Evolutionary conservation across 2,797 vertebrate genomes (phyloP).

Genomic region (Callimico goeldii): DNA sequence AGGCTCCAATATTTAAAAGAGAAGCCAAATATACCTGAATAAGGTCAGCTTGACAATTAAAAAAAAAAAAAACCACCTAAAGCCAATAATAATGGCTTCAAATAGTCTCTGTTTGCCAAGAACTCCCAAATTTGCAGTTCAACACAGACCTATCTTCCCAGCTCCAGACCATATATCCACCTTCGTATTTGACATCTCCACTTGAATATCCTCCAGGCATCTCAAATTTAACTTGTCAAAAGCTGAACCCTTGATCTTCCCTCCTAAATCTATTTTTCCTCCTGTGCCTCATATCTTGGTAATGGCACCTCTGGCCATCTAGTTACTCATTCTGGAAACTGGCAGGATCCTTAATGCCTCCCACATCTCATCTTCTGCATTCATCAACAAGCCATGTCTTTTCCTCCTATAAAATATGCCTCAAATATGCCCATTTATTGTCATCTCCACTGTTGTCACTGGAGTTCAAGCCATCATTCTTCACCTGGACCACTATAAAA

Average conservation of each 20-base stretch:
- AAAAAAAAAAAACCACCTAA: not conserved
- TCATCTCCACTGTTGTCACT: not conserved
- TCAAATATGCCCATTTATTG: not conserved
- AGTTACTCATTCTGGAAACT: not conserved
- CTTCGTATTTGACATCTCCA: not conserved
- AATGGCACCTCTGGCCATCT: not conserved
- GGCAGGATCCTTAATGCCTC: not conserved
- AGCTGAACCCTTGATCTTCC: not conserved
- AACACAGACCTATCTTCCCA: not conserved
- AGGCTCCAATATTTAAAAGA: conserved; percentile 36
- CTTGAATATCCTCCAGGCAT: not conserved
- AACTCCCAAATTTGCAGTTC: not conserved
- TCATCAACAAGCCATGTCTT: not conserved
- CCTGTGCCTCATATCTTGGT: not conserved
- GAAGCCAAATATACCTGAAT: conserved; percentile 21
- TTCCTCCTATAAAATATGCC: not conserved
- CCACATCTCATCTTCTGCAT: not conserved
- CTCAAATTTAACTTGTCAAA: conserved; percentile 41
- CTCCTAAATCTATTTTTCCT: not conserved
- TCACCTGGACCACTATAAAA: not conserved
- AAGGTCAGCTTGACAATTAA: conserved; percentile 34
- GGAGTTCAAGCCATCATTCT: not conserved
- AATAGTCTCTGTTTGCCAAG: not conserved
- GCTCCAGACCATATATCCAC: not conserved
- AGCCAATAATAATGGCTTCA: conserved; percentile 26